Conservation (phyloP, 1,140 invertebrate genomes). For the Heliconius congener region DNA sequence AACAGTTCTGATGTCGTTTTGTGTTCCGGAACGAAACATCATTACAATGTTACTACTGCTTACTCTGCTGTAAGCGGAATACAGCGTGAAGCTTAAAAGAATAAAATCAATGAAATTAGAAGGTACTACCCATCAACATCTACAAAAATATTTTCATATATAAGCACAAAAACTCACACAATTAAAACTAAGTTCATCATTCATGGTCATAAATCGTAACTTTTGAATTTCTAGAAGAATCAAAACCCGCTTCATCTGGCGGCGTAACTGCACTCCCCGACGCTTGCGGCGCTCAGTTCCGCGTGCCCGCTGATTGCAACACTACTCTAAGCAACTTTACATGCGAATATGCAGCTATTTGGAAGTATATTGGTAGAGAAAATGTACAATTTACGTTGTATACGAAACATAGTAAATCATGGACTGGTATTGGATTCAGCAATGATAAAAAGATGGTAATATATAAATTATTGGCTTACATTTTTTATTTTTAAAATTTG, state of each 20-base stretch:
- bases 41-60: background rate
- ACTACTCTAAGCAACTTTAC: constrained; percentile 81
- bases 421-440: constrained; percentile 97
- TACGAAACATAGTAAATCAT: constrained; percentile 89
- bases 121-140: too few species aligned
- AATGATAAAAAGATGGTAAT: constrained; percentile 92
- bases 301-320: constrained; percentile 87
- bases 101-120: background rate
- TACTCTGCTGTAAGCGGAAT: background rate
- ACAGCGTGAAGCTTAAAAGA: background rate
- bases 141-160: too few species aligned
- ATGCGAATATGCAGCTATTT: constrained; percentile 92
- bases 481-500: too few species aligned
- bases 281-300: constrained; percentile 89
- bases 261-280: constrained; percentile 35
- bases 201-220: too few species aligned
- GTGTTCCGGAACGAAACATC: too few species aligned
- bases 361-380: constrained; percentile 89
- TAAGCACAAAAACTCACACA: too few species aligned
- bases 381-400: constrained; percentile 90
- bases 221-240: constrained; percentile 67
- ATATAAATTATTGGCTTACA: background rate
- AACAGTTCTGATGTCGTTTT: too few species aligned
- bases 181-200: too few species aligned
- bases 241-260: constrained; percentile 56